Base-by-base conservation (phyloP, 1,140 invertebrate species). In the Macrocentrus cingulum region DNA sequence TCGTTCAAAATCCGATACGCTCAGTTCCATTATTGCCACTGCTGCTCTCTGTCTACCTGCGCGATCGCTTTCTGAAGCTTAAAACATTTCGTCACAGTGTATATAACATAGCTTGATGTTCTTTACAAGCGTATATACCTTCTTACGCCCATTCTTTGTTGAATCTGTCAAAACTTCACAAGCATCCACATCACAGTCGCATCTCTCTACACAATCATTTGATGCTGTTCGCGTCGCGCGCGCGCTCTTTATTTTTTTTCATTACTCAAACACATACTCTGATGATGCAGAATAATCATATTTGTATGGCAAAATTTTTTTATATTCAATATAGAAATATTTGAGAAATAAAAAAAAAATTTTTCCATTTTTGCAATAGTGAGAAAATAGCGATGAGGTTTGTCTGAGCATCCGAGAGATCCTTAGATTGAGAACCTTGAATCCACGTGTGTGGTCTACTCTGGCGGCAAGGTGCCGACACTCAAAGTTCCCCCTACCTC, bases 391-490 rank as follows among this genome's bases (percentile, higher is more conserved):
- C 25, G 4, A 9, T 9, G 25, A 29, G 9, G 25, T 29, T 29
- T 4, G 25, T 4, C 4, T 29, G 25, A 4, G 25, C 9, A 9
- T 29, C 9, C n/a, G n/a, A 49, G 16, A 60, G 56, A 65, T 58
- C 56, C 66, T 20, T 59, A 34, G 56, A 65, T 76, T 79, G 77
- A 76, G 77, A 77, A 65, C 70, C 77, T 53, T 71, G 72, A 45
- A 63, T 72, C 77, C 67, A 80, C 75, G 77, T 80, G 77, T 80
- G 77, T 80, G 77, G 77, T 80, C 77, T 71, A 72, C 61, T 76
- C 65, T 77, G 72, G 73, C 73, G 74, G 75, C 74, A 71, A 80
- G 75, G 76, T 79, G 77, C 77, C 77, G 77, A 80, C 77, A 80
- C 77, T 77, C 75, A 72, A 75, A 66, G 69, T 64, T 68, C 65